phyloP scores from a whole-genome alignment of 1,140 invertebrate species.

The Cydia fagiglandana region DNA sequence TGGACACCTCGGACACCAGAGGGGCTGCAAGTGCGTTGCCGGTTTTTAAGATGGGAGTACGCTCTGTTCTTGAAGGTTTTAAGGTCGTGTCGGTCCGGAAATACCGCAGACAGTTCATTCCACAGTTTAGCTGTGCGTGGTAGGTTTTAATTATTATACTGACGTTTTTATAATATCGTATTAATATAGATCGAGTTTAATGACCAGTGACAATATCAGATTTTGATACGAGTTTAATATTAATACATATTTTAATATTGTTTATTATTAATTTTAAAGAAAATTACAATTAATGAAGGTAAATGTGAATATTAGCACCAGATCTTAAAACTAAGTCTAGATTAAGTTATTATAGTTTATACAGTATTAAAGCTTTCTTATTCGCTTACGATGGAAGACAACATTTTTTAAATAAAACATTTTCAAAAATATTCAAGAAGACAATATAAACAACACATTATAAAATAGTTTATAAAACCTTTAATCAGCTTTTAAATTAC shows the following conservation, averaged over 20 bases:
- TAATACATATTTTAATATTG: background rate
- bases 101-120: too few species aligned
- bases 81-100: too few species aligned
- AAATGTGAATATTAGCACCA: constrained; percentile 48
- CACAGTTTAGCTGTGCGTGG: too few species aligned
- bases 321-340: constrained; percentile 48
- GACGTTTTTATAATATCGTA: too few species aligned
- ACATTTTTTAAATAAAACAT: constrained; percentile 34
- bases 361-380: constrained; percentile 64
- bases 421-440: background rate
- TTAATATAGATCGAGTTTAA: too few species aligned
- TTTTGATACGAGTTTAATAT: background rate
- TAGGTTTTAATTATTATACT: too few species aligned
- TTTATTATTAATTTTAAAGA: background rate
- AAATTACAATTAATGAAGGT: constrained; percentile 16
- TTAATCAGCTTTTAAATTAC: background rate
- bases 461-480: background rate
- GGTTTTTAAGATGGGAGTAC: too few species aligned
- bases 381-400: constrained; percentile 61
- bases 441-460: background rate
- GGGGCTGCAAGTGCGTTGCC: too few species aligned
- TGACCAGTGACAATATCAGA: background rate
- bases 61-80: too few species aligned
- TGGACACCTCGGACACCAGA: too few species aligned
- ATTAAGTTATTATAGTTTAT: constrained; percentile 25